Base-by-base conservation (phyloP, 2,797 vertebrate species). In the Notoglanidium macrostoma region DNA sequence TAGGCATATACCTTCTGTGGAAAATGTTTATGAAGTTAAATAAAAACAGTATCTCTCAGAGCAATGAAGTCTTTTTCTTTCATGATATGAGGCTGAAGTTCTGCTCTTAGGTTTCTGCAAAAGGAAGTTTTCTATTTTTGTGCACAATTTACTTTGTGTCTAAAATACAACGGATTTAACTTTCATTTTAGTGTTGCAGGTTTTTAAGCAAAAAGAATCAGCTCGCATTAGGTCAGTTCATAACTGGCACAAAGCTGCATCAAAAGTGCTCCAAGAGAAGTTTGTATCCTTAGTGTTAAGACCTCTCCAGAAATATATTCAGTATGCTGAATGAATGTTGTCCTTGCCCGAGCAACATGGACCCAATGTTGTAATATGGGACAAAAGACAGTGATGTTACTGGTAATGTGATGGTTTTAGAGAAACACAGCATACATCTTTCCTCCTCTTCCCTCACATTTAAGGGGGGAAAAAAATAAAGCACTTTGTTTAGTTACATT, bases 1-100 rank as follows among this genome's bases (percentile, higher is more conserved):
- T 88, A 88, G 85, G 84, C 23, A 21, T 88, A 74, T 85, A 89
- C 92, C 93, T 93, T 97, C 95, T 96, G 95, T 97, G 96, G 74
- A 51, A 61, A 96, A 96, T 94, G 94, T 97, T 96, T 96, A 94
- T 95, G 94, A 96, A 97, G 90, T 94, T 94, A 91, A 96, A 95
- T 96, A 96, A 96, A 96, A 91, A 91, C 88, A 93, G 92, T 88
- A 92, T 94, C 92, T 92, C 77, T 14, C 77, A 85, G 63, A 63
- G 5, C 46, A 85, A 6, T 29, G 1, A 46, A 23, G 65, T 63
- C 17, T 57, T 49, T 84, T 80, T 86, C 51, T 35, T 87, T 88
- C 78, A 3, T 8, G 49, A 74, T 7, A 8, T 14, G 10, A 5
- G 46, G 10, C 8, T 51, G 19, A 8, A 21, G 57, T 21, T 59